Evolutionary conservation across 2,888 invertebrate genomes (phyloP).

Genomic region (Auanema sp.): DNA sequence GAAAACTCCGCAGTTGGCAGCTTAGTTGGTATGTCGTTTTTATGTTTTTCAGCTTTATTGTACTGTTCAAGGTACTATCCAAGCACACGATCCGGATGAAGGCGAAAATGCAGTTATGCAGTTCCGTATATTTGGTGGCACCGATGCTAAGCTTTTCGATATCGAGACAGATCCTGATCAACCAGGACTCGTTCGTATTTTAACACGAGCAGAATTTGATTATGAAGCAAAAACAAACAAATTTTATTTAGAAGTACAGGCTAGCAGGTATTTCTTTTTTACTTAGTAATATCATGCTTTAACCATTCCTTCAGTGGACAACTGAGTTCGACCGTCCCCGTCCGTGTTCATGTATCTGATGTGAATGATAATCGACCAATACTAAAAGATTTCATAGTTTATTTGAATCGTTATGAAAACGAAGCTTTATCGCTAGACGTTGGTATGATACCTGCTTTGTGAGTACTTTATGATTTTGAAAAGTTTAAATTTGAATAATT

Average conservation of each 20-base stretch:
- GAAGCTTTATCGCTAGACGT: conserved; percentile 29
- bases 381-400: conserved; percentile 88
- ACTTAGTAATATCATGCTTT: too few species aligned
- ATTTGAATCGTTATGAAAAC: conserved; percentile 65
- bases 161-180: conserved; percentile 64
- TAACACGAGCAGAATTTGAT: conserved; percentile 88
- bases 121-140: conserved; percentile 90
- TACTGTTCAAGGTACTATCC: conserved; percentile 72
- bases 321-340: conserved; percentile 57
- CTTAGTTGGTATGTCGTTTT: conserved; percentile 76
- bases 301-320: conserved; percentile 51
- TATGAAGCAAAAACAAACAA: conserved; percentile 88
- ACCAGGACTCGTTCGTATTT: conserved; percentile 72
- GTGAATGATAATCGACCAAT: conserved; percentile 88
- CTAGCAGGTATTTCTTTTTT: conserved; percentile 65
- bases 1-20: conserved; percentile 97
- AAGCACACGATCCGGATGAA: conserved; percentile 88
- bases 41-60: not conserved
- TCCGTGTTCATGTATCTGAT: conserved; percentile 60
- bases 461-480: conserved; percentile 19
- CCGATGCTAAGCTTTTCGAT: conserved; percentile 69
- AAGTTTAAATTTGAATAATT: too few species aligned
- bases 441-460: conserved; percentile 60
- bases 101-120: conserved; percentile 78
- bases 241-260: conserved; percentile 84